Evolutionary conservation across 2,113 vertebrate genomes (phyloP), one percentile per base, ranked within the genome.

Genomic region (Beaufortia kweichowensis): DNA sequence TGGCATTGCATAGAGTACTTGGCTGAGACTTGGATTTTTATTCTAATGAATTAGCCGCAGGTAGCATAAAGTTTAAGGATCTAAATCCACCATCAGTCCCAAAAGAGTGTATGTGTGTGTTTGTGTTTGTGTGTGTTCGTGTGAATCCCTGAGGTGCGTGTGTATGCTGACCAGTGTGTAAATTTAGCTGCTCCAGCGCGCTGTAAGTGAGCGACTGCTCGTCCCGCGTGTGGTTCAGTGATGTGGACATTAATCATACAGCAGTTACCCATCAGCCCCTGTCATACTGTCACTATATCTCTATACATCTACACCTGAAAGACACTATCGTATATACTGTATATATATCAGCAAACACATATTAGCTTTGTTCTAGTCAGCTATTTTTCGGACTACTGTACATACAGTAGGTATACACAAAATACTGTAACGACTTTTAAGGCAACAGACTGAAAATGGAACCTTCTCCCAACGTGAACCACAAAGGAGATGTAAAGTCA

Each of bases 231-330:
- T 82, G 56, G 35, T 46, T 81, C 69, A 87, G 79, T 87, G 85
- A 83, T 83, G 81, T 60, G 15, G 65, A 35, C 84, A 86, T 89
- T 87, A 83, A 86, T 88, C 86, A 82, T 74, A 66, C 77, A 77
- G 71, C 76, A 21, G 28, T 89, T 86, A 87, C 84, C 82, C 81
- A 90, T 89, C 87, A 90, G 86, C 81, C 85, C 50, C 67, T 43
- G 79, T 89, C 86, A 87, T 53, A 43, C 57, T 64, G 82, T 83
- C 82, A 66, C 83, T 86, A 86, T 85, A 86, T 87, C 83, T 77
- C 75, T 19, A 64, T 10, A 70, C 46, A 17, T 68, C 41, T 39
- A 21, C 66, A n/a, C 46, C 66, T 60, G 12, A 50, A 14, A 14
- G 61, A 21, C 69, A 7, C n/a, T 14, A 48, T 24, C 6, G 2